These are phyloP conservation scores for Nomada hirtipes DNA, from an alignment of 2,888 invertebrate species.

Conservation along the genomic window DNA sequence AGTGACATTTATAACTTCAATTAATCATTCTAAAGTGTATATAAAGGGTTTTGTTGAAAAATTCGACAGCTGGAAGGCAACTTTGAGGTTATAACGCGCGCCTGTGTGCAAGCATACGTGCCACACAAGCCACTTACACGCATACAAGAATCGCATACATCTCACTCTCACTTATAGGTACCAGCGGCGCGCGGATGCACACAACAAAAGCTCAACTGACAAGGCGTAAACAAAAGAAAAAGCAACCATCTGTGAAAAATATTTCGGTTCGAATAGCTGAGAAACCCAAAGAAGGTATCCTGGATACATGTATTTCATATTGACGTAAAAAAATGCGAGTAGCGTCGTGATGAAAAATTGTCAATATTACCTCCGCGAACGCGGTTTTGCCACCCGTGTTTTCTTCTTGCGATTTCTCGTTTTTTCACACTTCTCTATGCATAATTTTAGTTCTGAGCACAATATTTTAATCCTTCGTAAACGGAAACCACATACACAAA, in stretches of 20 bases:
- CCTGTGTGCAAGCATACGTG: slow-evolving; percentile 72
- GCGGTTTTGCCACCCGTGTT: slow-evolving; percentile 80
- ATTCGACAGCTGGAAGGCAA: slow-evolving; percentile 78
- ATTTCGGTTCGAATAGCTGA: slow-evolving; percentile 38
- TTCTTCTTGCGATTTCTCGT: slow-evolving; percentile 67
- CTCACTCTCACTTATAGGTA: slow-evolving; percentile 70
- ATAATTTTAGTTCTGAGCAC: slow-evolving; percentile 56
- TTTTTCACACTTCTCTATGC: slow-evolving; percentile 51
- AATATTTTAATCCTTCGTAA: slow-evolving; percentile 53
- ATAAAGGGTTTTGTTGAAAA: slow-evolving; percentile 46
- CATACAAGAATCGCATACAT: slow-evolving; percentile 67
- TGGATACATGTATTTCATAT: slow-evolving; percentile 51
- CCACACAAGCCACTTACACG: slow-evolving; percentile 71
- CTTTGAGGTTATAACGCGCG: slow-evolving; percentile 78
- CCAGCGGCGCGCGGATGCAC: slow-evolving; percentile 80
- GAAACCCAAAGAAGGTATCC: slow-evolving; percentile 48
- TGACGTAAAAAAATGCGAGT: slow-evolving; percentile 69
- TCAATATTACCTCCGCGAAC: slow-evolving; percentile 81
- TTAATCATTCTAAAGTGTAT: slow-evolving; percentile 6
- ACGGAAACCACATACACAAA: slow-evolving; percentile 59
- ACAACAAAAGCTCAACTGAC: slow-evolving; percentile 82
- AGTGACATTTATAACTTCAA: background rate
- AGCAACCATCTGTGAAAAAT: slow-evolving; percentile 60
- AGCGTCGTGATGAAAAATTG: slow-evolving; percentile 80
- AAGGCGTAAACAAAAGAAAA: slow-evolving; percentile 83